Conservation (phyloP, 2,797 vertebrate species). For the Cirrhinus molitorella region DNA sequence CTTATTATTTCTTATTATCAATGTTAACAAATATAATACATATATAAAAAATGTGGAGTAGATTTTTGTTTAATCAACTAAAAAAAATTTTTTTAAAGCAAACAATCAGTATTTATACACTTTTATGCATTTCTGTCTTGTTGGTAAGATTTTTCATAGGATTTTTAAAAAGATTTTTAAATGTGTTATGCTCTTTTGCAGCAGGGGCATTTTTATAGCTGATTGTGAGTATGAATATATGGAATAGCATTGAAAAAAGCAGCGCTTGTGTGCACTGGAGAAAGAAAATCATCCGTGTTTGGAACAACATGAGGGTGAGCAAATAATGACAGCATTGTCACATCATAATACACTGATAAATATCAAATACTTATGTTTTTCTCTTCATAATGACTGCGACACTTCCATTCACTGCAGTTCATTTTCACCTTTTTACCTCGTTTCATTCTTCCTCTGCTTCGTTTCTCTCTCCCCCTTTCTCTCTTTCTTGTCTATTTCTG, state of each 20-base stretch:
- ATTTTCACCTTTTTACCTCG: constrained; percentile 12
- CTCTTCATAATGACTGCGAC: neutral
- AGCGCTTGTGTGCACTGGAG: neutral
- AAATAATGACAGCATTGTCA: neutral
- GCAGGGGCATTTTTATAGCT: neutral
- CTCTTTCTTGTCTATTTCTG: constrained; percentile 68
- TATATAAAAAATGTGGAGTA: no score
- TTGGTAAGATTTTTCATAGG: no score
- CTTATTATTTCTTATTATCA: no score
- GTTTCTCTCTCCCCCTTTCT: constrained; percentile 13
- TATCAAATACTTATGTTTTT: constrained; percentile 11
- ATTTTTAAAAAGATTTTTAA: neutral
- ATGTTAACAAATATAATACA: no score
- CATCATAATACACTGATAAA: neutral
- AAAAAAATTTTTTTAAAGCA: neutral
- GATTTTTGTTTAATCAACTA: neutral
- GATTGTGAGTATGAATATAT: neutral
- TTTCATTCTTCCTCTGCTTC: constrained; percentile 7
- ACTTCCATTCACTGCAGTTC: neutral
- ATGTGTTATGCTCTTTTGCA: neutral
- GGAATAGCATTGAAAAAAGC: neutral
- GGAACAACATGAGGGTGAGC: neutral
- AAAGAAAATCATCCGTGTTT: neutral
- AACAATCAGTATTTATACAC: neutral
- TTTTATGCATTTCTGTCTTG: neutral